Percentiles rank a stretch among this genome's conserved stretches.
phyloP scores from a whole-genome alignment of 2,113 vertebrate genomes.

The Diphyllodes magnificus region DNA sequence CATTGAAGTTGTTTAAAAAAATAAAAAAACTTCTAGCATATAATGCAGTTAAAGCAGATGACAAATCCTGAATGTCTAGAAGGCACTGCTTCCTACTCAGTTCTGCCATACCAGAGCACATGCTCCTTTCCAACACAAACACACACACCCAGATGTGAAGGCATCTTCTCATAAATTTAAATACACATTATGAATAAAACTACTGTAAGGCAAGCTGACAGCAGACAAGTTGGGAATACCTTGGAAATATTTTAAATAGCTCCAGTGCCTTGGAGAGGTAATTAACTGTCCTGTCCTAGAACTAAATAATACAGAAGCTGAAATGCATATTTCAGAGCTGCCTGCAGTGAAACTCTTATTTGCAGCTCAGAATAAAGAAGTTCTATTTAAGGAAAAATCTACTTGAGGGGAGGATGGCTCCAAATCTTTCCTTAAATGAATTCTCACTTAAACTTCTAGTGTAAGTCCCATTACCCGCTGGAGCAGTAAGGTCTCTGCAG shows the following conservation, averaged over 20 bases:
- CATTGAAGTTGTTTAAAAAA: background rate
- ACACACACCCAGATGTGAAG: background rate
- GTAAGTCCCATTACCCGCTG: background rate
- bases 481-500: background rate
- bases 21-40: background rate
- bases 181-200: background rate
- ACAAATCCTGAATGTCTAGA: background rate
- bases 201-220: background rate
- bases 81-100: background rate
- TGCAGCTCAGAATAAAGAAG: background rate
- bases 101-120: background rate
- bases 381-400: background rate
- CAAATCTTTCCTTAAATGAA: background rate
- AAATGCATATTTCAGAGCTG: background rate
- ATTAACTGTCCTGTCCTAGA: background rate
- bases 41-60: background rate
- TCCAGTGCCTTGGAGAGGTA: background rate
- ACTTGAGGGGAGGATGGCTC: background rate
- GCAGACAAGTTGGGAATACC: background rate
- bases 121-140: background rate
- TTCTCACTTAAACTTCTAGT: background rate
- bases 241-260: constrained; percentile 1
- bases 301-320: background rate
- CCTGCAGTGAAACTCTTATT: background rate
- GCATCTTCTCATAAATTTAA: background rate